Conservation (phyloP, 92 coral and sea anemone species). For the Galaxea fascicularis region DNA sequence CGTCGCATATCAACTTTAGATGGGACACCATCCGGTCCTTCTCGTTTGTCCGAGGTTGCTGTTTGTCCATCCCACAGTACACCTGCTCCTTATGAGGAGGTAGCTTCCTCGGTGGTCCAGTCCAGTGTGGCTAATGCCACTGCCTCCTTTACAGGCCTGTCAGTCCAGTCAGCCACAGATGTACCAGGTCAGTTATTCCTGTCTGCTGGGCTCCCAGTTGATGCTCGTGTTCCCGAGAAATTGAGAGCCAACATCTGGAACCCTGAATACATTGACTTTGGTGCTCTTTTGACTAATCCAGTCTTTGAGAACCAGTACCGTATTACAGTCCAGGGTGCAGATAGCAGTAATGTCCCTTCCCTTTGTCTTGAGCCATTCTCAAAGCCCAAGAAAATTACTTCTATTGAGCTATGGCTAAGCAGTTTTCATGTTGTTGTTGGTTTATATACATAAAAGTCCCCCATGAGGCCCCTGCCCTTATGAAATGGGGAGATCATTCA, state of each 20-base stretch:
- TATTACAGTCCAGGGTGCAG: slow-evolving; percentile 30
- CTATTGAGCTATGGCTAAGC: slow-evolving; percentile 49
- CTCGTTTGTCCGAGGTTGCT: too few relatives aligned
- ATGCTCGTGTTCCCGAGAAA: slow-evolving; percentile 37
- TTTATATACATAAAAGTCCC: slow-evolving; percentile 51
- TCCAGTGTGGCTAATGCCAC: not conserved
- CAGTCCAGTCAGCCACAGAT: not conserved
- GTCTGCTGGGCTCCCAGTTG: slow-evolving; percentile 23
- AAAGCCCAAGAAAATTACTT: slow-evolving; percentile 37
- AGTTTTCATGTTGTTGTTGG: slow-evolving; percentile 63
- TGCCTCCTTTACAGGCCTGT: slow-evolving; percentile 11
- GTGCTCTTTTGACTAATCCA: slow-evolving; percentile 26
- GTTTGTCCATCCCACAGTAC: too few relatives aligned
- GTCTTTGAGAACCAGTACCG: slow-evolving; percentile 28
- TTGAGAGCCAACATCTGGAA: slow-evolving; percentile 37
- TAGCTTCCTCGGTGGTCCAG: too few relatives aligned
- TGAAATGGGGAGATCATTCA: slow-evolving; percentile 69
- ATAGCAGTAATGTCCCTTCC: slow-evolving; percentile 26
- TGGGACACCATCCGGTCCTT: too few relatives aligned
- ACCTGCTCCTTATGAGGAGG: too few relatives aligned
- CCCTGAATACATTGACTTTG: slow-evolving; percentile 40
- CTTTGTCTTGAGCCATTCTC: slow-evolving; percentile 38
- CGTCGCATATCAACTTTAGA: too few relatives aligned
- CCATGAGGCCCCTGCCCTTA: slow-evolving; percentile 66
- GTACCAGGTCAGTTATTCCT: not conserved